Percentiles rank a stretch among this genome's conserved stretches.
Conservation (phyloP, 2,113 vertebrate species). For the Chlorodrepanis virens region DNA sequence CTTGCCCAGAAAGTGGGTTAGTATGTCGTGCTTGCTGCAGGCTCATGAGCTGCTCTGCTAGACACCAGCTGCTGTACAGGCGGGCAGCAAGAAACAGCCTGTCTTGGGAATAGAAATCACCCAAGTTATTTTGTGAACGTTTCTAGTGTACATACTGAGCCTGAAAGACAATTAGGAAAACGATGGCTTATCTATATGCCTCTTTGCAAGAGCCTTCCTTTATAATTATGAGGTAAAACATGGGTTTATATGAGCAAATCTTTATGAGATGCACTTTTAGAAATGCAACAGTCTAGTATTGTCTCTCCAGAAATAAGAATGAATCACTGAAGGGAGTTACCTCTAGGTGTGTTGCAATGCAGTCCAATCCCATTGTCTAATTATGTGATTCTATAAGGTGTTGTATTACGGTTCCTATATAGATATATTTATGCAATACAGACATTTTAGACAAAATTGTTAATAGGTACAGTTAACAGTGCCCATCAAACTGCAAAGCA, state of each 20-base stretch:
- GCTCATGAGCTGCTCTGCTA: not conserved
- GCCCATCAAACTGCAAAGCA: not conserved
- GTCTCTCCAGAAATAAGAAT: not conserved
- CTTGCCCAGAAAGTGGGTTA: not conserved
- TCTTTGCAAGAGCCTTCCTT: not conserved
- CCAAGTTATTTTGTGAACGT: not conserved
- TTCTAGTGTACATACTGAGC: not conserved
- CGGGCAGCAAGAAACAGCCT: not conserved
- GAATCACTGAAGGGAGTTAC: not conserved
- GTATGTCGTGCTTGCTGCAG: not conserved
- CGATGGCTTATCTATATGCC: not conserved
- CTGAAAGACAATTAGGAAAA: not conserved
- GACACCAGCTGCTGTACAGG: not conserved
- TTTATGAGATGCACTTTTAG: not conserved
- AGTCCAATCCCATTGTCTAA: not conserved
- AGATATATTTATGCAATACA: rapidly evolving
- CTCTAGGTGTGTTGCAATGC: not conserved
- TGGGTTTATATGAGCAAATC: not conserved
- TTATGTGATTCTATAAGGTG: not conserved
- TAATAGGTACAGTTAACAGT: not conserved
- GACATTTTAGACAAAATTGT: not conserved
- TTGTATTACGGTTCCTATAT: not conserved
- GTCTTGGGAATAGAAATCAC: not conserved
- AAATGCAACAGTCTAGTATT: not conserved
- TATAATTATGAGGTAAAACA: not conserved